Conservation (phyloP, 2,888 invertebrate genomes). For the Gastracanthus pulcherrimus region DNA sequence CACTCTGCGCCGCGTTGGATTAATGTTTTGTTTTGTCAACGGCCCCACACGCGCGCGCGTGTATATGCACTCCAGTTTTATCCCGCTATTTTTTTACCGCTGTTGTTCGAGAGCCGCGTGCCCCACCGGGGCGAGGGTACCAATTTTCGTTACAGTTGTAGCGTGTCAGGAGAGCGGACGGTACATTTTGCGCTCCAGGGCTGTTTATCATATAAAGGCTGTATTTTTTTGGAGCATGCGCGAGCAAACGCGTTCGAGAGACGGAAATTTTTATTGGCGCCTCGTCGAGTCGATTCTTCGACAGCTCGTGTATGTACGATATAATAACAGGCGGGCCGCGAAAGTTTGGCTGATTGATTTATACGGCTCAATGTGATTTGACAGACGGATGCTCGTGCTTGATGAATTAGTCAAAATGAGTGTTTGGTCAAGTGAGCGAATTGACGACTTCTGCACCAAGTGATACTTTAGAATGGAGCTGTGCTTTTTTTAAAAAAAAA, state of each 20-base stretch:
- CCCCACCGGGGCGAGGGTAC: too few species aligned
- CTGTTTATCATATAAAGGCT: neutral
- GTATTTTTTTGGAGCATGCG: neutral
- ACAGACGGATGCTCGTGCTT: too few species aligned
- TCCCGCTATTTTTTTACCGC: neutral
- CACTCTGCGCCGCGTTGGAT: slow-evolving; percentile 27
- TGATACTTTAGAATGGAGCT: too few species aligned
- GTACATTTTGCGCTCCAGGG: too few species aligned
- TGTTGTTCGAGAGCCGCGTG: neutral
- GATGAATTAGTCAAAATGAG: too few species aligned
- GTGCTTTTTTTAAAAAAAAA: neutral
- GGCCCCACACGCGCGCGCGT: too few species aligned
- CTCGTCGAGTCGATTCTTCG: neutral
- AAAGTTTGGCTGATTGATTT: neutral
- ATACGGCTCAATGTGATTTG: too few species aligned
- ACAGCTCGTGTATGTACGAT: too few species aligned
- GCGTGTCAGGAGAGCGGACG: too few species aligned
- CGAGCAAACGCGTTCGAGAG: neutral
- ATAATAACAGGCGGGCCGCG: too few species aligned
- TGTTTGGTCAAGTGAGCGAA: too few species aligned
- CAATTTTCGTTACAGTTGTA: neutral
- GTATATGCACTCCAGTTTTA: neutral
- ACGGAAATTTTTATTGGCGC: neutral
- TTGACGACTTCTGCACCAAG: too few species aligned
- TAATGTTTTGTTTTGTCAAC: slow-evolving; percentile 24